Percentiles rank a stretch among this genome's conserved stretches.
Evolutionary conservation across 2,113 vertebrate species (phyloP).

Genomic region (Romanogobio albipinnatus): DNA sequence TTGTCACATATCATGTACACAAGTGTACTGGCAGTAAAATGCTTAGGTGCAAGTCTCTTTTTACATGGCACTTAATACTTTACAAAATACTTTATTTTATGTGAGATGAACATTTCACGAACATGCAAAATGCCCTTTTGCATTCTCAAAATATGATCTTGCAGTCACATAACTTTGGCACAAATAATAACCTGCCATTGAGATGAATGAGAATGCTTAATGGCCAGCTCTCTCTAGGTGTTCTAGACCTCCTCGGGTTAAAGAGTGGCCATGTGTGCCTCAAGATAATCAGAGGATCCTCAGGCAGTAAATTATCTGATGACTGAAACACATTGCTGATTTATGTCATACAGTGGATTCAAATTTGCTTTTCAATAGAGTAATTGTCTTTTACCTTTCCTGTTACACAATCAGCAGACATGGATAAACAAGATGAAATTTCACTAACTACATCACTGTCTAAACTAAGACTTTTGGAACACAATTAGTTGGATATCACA

Average conservation of each 20-base stretch:
- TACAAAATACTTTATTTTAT: not conserved
- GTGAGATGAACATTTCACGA: not conserved
- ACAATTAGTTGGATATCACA: not conserved
- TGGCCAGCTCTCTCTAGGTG: not conserved
- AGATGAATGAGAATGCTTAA: conserved; percentile 19
- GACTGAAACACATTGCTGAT: not conserved
- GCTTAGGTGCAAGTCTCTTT: too few species aligned
- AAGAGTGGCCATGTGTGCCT: not conserved
- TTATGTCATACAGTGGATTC: not conserved
- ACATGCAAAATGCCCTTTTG: too few species aligned
- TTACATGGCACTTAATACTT: too few species aligned
- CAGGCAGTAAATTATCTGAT: conserved; percentile 8
- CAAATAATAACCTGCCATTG: not conserved
- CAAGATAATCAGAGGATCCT: conserved; percentile 23
- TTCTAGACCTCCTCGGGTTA: not conserved
- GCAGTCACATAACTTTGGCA: not conserved
- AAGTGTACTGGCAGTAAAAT: too few species aligned
- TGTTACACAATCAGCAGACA: not conserved
- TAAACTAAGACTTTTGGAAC: not conserved
- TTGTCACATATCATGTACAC: too few species aligned
- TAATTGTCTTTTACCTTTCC: not conserved
- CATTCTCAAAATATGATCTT: not conserved
- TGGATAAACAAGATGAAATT: not conserved
- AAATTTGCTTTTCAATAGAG: not conserved
- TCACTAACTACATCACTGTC: not conserved